A percentile compares a stretch with the other conserved stretches of the same genome.
Conservation (phyloP, 2,113 vertebrate species). For the Peromyscus polionotus region DNA sequence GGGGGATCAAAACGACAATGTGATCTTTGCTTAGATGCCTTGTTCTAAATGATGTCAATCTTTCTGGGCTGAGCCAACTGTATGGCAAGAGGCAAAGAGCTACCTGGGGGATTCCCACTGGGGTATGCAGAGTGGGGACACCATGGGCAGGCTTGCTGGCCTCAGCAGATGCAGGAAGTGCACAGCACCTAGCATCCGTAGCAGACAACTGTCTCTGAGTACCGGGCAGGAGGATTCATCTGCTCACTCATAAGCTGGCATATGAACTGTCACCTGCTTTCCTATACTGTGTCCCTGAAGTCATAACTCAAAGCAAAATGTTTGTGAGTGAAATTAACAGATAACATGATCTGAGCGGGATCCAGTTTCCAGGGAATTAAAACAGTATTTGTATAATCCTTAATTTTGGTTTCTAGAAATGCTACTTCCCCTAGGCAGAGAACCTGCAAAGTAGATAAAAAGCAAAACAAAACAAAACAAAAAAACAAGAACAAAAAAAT, state of each 20-base stretch:
- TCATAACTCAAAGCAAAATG: conserved; percentile 54
- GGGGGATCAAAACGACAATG: background rate
- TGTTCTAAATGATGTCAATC: conserved; percentile 51
- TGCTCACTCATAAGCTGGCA: background rate
- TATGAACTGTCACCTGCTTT: conserved; percentile 2
- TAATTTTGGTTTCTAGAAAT: conserved; percentile 47
- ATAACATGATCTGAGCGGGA: conserved; percentile 15
- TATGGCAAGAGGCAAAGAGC: background rate
- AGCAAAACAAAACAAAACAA: background rate
- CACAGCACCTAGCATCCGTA: background rate
- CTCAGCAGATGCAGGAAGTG: background rate
- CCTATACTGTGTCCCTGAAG: background rate
- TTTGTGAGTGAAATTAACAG: conserved; percentile 49
- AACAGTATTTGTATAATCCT: conserved; percentile 49
- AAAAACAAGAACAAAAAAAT: background rate
- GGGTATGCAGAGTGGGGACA: background rate
- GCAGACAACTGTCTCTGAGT: background rate
- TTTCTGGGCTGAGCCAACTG: conserved; percentile 11
- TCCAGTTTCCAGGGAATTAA: conserved; percentile 47
- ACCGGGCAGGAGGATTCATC: background rate
- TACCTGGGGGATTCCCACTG: background rate
- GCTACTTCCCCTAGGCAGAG: conserved; percentile 13
- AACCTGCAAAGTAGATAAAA: conserved; percentile 50
- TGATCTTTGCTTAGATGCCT: conserved; percentile 51
- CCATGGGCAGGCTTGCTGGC: background rate